Evolutionary conservation across 35 echinoderm and acorn worm species (phyloP).

Genomic region (Diadema setosum): DNA sequence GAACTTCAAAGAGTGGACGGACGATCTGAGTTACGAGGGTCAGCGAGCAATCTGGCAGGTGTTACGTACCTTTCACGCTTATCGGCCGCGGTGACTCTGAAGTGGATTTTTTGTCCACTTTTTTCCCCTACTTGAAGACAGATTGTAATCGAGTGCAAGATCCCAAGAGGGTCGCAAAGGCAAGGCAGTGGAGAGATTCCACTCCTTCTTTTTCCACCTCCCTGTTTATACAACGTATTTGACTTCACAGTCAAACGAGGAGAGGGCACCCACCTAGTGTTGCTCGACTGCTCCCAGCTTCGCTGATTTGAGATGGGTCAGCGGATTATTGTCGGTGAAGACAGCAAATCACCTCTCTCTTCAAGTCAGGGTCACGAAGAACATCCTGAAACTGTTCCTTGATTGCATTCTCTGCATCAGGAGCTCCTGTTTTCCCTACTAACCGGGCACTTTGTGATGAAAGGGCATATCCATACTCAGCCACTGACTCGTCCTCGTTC

Average conservation of each 20-base stretch:
- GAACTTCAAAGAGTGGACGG: too few species aligned
- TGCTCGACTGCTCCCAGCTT: conserved; percentile 52
- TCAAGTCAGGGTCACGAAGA: not conserved
- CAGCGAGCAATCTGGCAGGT: too few species aligned
- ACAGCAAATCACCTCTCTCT: conserved; percentile 34
- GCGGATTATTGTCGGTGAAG: conserved; percentile 50
- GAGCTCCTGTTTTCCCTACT: not conserved
- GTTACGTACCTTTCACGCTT: too few species aligned
- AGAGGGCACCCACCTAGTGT: conserved; percentile 24
- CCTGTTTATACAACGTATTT: too few species aligned
- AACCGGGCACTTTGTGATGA: not conserved
- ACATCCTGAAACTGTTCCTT: conserved; percentile 39
- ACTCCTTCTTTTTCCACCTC: too few species aligned
- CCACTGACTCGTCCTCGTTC: conserved; percentile 17
- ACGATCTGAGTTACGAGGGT: too few species aligned
- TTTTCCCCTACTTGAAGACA: too few species aligned
- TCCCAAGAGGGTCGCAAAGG: too few species aligned
- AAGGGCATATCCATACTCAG: conserved; percentile 23
- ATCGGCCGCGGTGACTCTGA: too few species aligned
- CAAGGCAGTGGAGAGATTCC: too few species aligned
- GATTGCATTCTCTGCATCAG: not conserved
- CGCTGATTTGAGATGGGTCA: conserved; percentile 11
- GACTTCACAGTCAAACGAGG: conserved; percentile 34
- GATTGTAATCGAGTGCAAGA: too few species aligned
- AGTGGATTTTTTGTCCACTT: too few species aligned